phyloP scores from a whole-genome alignment of 2,888 invertebrate species.

The Sphinx pinastri region DNA sequence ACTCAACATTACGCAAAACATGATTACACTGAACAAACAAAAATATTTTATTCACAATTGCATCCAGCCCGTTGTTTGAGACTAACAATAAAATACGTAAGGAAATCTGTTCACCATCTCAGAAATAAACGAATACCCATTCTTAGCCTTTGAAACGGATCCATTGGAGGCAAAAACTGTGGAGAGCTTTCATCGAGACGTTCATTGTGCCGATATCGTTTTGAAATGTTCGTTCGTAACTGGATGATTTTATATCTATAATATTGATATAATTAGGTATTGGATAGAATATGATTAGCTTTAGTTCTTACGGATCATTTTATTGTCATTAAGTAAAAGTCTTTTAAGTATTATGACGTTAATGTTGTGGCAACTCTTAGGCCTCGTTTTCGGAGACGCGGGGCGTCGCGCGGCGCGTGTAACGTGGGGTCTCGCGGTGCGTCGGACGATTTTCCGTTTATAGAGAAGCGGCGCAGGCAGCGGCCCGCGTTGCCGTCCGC shows the following conservation, averaged over 20 bases:
- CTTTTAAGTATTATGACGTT: too few species aligned
- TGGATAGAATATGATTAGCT: too few species aligned
- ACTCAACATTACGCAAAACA: background rate
- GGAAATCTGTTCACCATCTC: constrained; percentile 30
- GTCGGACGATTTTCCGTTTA: too few species aligned
- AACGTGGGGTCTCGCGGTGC: too few species aligned
- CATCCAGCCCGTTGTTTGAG: constrained; percentile 27
- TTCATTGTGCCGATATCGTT: background rate
- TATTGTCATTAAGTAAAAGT: too few species aligned
- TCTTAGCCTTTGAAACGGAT: constrained; percentile 32
- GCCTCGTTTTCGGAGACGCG: too few species aligned
- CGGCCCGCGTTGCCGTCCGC: too few species aligned
- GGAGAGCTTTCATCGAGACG: constrained; percentile 6
- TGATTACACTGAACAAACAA: background rate
- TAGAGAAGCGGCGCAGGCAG: too few species aligned
- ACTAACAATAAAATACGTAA: constrained; percentile 27
- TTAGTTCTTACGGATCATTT: too few species aligned
- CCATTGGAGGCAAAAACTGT: constrained; percentile 30
- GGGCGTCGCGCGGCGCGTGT: too few species aligned
- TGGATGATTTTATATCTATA: background rate
- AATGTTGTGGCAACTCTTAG: too few species aligned
- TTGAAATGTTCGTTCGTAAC: background rate
- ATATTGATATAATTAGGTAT: too few species aligned
- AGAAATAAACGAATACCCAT: constrained; percentile 32
- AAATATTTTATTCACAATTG: constrained; percentile 25